These are phyloP conservation scores for Nicator chloris DNA, from an alignment of 2,113 vertebrate genomes.

Conservation along the genomic window DNA sequence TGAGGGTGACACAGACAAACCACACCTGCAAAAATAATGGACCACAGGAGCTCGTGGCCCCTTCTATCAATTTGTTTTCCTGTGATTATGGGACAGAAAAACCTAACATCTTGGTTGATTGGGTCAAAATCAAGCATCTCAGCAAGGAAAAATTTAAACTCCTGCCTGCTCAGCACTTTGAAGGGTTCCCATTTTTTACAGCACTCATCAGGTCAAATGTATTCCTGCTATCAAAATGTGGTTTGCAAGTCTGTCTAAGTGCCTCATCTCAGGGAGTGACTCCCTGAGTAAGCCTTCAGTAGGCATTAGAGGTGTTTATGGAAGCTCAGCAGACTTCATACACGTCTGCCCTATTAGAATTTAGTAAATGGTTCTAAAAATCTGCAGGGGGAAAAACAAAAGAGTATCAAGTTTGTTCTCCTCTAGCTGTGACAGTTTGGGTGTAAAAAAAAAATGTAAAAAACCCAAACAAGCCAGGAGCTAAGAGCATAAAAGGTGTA, in stretches of 20 bases:
- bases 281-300: background rate
- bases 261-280: background rate
- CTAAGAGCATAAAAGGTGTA: background rate
- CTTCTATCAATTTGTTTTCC: background rate
- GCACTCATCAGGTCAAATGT: background rate
- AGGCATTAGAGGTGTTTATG: background rate
- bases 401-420: background rate
- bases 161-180: background rate
- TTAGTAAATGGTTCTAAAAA: background rate
- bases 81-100: background rate
- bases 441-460: accelerated
- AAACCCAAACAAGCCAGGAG: background rate
- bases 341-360: background rate
- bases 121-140: background rate
- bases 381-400: background rate
- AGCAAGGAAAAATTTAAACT: background rate
- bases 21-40: background rate
- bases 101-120: background rate
- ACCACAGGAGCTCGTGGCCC: accelerated
- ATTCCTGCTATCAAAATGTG: background rate
- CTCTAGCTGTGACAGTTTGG: background rate
- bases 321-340: background rate
- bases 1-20: background rate
- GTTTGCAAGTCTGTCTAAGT: background rate
- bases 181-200: background rate